Conservation (phyloP, 2,797 vertebrate species). For the Spinus olivaceus region DNA sequence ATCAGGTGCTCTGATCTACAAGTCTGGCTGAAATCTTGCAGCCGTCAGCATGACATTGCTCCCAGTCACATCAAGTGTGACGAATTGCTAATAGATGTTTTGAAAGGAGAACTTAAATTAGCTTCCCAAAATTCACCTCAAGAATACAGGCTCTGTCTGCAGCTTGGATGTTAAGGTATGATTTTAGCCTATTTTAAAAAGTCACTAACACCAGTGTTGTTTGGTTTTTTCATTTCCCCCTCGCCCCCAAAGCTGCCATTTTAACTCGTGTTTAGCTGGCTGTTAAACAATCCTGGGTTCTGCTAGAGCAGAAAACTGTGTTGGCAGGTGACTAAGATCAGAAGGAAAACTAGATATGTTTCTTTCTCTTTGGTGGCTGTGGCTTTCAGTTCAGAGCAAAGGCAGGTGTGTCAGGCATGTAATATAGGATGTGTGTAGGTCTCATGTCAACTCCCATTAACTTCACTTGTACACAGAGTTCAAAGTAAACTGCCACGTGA, state of each 20-base stretch:
- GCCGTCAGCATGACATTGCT: conserved; percentile 42
- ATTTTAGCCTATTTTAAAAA: not conserved
- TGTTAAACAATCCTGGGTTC: not conserved
- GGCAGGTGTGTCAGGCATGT: not conserved
- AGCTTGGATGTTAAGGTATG: not conserved
- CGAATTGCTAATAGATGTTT: conserved; percentile 27
- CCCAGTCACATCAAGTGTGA: conserved; percentile 18
- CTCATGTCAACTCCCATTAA: not conserved
- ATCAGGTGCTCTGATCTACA: conserved; percentile 50
- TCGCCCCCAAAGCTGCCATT: not conserved
- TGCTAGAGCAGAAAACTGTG: not conserved
- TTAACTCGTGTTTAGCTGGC: not conserved
- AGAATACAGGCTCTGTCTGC: not conserved
- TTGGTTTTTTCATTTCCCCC: not conserved
- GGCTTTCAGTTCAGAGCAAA: conserved; percentile 10
- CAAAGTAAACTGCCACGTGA: not conserved
- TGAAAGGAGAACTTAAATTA: conserved; percentile 34
- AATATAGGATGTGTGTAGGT: not conserved
- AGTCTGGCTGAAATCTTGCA: conserved; percentile 61
- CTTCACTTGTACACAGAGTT: not conserved
- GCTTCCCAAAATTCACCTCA: conserved; percentile 3
- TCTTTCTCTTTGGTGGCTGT: not conserved
- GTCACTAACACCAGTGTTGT: not conserved
- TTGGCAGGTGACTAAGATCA: conserved; percentile 15
- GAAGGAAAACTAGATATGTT: not conserved